A percentile compares a stretch with the other conserved stretches of the same genome.
Evolutionary conservation across 2,797 vertebrate species (phyloP).

Genomic region (Eremophila alpestris): DNA sequence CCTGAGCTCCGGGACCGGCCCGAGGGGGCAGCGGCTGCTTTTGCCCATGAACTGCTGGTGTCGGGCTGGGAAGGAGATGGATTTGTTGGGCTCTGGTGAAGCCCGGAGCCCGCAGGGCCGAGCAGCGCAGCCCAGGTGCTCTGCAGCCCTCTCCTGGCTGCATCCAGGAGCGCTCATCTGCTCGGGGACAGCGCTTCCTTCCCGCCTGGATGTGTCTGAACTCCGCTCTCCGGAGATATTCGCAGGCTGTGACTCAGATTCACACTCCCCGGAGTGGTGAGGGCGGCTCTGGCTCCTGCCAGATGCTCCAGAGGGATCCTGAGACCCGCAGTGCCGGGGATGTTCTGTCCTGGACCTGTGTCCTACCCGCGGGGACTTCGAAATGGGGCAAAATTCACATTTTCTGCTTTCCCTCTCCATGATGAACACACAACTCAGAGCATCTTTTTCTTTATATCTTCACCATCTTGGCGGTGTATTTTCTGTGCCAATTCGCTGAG

Average conservation of each 20-base stretch:
- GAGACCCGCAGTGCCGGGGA: not conserved
- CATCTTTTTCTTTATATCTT: not conserved
- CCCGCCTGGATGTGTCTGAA: not conserved
- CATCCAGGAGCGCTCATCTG: not conserved
- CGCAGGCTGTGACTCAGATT: not conserved
- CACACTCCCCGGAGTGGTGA: accelerated
- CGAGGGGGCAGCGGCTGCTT: not conserved
- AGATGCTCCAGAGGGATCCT: not conserved
- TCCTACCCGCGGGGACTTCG: not conserved
- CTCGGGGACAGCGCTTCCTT: accelerated
- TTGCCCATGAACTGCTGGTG: not conserved
- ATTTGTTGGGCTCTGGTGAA: not conserved
- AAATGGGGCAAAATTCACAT: not conserved
- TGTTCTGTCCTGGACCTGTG: accelerated
- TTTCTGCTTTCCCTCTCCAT: not conserved
- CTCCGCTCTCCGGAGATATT: accelerated
- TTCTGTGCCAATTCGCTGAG: not conserved
- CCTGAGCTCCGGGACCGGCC: not conserved
- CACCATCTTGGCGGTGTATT: accelerated
- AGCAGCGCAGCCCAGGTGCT: not conserved
- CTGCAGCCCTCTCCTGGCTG: conserved; percentile 49
- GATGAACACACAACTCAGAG: not conserved
- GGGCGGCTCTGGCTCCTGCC: not conserved
- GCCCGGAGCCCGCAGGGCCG: not conserved
- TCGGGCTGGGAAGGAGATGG: accelerated